A percentile compares a stretch with the other conserved stretches of the same genome.
phyloP scores from a whole-genome alignment of 2,888 invertebrate species.

The Drymonia ruficornis region DNA sequence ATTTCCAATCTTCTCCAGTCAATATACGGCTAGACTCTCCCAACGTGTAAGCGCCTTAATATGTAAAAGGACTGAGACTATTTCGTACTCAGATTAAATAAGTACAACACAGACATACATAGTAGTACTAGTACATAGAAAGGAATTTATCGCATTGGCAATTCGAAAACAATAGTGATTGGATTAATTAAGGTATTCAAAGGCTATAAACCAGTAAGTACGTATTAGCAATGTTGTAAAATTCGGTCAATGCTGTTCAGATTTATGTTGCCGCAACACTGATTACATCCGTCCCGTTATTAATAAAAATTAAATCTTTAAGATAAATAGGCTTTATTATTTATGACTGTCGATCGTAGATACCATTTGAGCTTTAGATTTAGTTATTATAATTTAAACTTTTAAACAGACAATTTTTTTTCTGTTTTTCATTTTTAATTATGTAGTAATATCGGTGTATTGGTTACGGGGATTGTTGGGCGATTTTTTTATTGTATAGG shows the following conservation, averaged over 20 bases:
- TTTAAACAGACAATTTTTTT: too few relatives aligned
- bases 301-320: constrained; percentile 10
- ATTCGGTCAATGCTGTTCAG: constrained; percentile 45
- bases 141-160: constrained; percentile 20
- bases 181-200: constrained; percentile 34
- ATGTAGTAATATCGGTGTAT: too few relatives aligned
- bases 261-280: constrained; percentile 26
- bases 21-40: too few relatives aligned
- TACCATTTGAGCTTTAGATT: background rate
- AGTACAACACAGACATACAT: too few relatives aligned
- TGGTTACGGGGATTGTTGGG: too few relatives aligned
- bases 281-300: constrained; percentile 17
- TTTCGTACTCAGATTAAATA: too few relatives aligned
- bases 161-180: constrained; percentile 40
- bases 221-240: constrained; percentile 25
- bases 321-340: constrained; percentile 11
- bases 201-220: constrained; percentile 23
- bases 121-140: background rate
- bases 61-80: too few relatives aligned
- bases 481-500: too few relatives aligned
- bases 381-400: too few relatives aligned
- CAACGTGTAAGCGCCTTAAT: too few relatives aligned
- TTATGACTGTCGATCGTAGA: background rate
- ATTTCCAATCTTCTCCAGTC: too few relatives aligned
- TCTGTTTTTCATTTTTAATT: too few relatives aligned